Evolutionary conservation across 2,797 vertebrate species (phyloP), one percentile per base, ranked within the genome.

Genomic region (Platyrinchus mystaceus): DNA sequence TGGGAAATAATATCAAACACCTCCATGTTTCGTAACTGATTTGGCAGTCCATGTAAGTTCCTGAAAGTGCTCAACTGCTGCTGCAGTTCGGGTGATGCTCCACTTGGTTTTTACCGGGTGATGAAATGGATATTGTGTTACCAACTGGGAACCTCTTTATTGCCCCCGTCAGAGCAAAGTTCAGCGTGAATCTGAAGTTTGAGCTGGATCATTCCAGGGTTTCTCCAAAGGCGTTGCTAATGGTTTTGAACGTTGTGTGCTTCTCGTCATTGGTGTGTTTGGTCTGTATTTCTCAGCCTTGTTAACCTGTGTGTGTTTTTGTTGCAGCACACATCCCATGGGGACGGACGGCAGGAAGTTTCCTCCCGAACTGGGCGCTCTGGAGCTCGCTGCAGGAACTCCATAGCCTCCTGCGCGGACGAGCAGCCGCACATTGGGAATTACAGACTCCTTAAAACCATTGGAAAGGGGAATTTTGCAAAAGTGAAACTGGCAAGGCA

Each of bases 381-480:
- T n/a, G 99, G 99, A 83, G 99, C 99, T 68, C 98, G 99, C 94
- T 99, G 99, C 97, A 98, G 99, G 87, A 99, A 99, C 98, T 99
- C 99, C 93, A 98, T 99, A 93, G 99, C 99, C 95, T 99, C 99
- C 94, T 99, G 99, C 87, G 98, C 99, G 5, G 99, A 99, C 28
- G 99, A 99, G 95, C 99, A 99, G 84, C 99, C 99, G 0, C 99
- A 99, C 95, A 99, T 99, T 73, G 99, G 99, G 74, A 99, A 99
- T 98, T 99, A 99, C 98, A 98, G 99, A 89, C 98, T 99, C 68
- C 98, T 99, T 77, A 99, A 99, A 98, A 99, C 99, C 6, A 99
- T 99, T 76, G 99, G 99, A 97, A 99, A 99, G 97, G 99, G 99
- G 89, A 99, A 99, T 97, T 99, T 99, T 32, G 99, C 99, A 92